A percentile compares a stretch with the other conserved stretches of the same genome.
Conservation (phyloP, 2,797 vertebrate genomes). For the Sebastes paucispinis region DNA sequence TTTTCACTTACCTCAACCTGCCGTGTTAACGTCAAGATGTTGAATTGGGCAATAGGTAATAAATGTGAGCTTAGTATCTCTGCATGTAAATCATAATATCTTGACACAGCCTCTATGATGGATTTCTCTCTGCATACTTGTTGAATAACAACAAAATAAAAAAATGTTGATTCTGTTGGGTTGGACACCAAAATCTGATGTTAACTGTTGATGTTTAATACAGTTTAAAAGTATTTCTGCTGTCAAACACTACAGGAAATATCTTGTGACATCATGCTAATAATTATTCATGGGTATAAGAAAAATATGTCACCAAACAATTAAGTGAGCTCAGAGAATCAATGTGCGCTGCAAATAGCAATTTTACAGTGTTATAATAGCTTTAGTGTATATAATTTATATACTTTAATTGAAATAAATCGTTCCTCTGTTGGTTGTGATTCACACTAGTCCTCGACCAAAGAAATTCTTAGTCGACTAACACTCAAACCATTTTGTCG, state of each 20-base stretch:
- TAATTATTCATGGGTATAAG: neutral
- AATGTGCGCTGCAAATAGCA: neutral
- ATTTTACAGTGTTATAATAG: neutral
- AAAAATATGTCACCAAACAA: neutral
- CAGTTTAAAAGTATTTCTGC: too few relatives aligned
- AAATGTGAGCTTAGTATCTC: neutral
- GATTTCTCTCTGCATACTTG: neutral
- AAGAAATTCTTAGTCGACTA: too few relatives aligned
- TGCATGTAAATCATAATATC: neutral
- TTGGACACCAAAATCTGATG: too few relatives aligned
- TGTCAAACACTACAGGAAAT: neutral
- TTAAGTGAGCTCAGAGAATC: neutral
- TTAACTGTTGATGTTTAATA: too few relatives aligned
- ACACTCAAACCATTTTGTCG: too few relatives aligned
- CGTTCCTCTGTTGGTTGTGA: neutral
- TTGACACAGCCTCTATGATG: neutral
- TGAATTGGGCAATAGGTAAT: neutral
- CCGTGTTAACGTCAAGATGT: neutral
- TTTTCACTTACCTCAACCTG: neutral
- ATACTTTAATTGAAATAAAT: neutral
- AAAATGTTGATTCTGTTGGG: too few relatives aligned
- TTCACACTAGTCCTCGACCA: too few relatives aligned
- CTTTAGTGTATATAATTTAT: neutral
- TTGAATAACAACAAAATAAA: neutral
- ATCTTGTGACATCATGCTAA: neutral